phyloP scores from a whole-genome alignment of 2,797 vertebrate genomes.

The Hippoglossus hippoglossus region DNA sequence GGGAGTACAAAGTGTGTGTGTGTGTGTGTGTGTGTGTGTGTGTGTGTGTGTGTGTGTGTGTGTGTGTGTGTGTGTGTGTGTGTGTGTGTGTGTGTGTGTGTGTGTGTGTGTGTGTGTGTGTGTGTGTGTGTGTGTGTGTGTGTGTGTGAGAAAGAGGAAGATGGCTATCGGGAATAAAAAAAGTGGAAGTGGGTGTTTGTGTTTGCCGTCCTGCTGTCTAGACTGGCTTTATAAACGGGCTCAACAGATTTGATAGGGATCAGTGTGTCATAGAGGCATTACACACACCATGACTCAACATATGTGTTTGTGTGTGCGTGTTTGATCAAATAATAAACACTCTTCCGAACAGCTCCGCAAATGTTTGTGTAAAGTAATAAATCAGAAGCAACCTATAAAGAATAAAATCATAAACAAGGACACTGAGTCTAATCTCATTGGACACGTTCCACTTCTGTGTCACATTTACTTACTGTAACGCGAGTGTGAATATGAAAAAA shows the following conservation, averaged over 20 bases:
- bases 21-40: slow-evolving; percentile 18
- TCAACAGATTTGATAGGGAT: slow-evolving; percentile 51
- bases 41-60: slow-evolving; percentile 2
- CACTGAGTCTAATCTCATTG: slow-evolving; percentile 65
- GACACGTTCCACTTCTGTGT: slow-evolving; percentile 63
- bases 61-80: too few relatives aligned
- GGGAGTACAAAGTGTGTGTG: background rate
- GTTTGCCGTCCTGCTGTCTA: slow-evolving; percentile 35
- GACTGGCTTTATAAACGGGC: slow-evolving; percentile 39
- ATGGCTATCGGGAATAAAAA: background rate
- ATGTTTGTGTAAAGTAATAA: slow-evolving; percentile 33
- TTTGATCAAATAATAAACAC: slow-evolving; percentile 21
- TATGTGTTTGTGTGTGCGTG: background rate
- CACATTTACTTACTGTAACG: slow-evolving; percentile 67
- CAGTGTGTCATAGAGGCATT: slow-evolving; percentile 31
- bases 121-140: background rate
- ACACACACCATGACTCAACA: slow-evolving; percentile 16
- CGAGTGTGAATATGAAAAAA: slow-evolving; percentile 42
- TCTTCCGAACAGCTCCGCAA: slow-evolving; percentile 1
- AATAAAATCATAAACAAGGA: slow-evolving; percentile 54
- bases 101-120: too few relatives aligned
- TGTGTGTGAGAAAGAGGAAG: background rate
- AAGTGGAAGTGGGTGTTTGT: slow-evolving; percentile 32
- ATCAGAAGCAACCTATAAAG: slow-evolving; percentile 27
- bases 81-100: too few relatives aligned